Conservation (phyloP, 1,140 invertebrate genomes). For the Anagrus nilaparvatae region DNA sequence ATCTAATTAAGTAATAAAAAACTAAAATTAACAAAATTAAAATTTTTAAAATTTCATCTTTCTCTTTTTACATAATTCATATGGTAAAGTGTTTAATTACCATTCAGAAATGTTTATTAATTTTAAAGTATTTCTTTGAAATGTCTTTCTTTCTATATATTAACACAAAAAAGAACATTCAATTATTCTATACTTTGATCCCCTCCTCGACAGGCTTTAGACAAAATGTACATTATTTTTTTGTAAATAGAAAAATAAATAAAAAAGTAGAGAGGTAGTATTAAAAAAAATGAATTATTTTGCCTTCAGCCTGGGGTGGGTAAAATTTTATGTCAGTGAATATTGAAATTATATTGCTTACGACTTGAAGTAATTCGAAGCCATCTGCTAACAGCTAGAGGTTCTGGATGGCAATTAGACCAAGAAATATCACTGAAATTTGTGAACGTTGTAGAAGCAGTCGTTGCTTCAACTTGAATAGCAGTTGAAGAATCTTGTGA, state of each 20-base stretch:
- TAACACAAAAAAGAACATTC: slow-evolving; percentile 10
- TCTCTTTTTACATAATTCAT: no score
- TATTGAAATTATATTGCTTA: slow-evolving; percentile 42
- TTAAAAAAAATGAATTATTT: background rate
- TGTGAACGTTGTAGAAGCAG: slow-evolving; percentile 28
- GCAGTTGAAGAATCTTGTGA: slow-evolving; percentile 27
- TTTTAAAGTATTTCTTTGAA: no score
- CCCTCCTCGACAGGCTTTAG: slow-evolving; percentile 31
- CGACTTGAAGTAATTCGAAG: slow-evolving; percentile 39
- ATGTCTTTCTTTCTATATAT: no score
- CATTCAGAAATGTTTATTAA: no score
- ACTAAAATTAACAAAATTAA: no score
- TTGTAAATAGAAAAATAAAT: background rate
- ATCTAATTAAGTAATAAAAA: no score
- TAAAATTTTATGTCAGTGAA: slow-evolving; percentile 43
- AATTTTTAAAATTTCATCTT: no score
- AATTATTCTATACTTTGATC: no score
- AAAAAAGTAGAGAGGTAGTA: background rate
- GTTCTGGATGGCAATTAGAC: slow-evolving; percentile 39
- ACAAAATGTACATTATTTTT: slow-evolving; percentile 11
- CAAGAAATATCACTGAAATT: slow-evolving; percentile 38
- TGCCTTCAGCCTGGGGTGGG: slow-evolving; percentile 40
- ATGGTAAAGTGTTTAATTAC: no score
- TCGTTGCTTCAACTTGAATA: slow-evolving; percentile 36
- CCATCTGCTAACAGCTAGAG: slow-evolving; percentile 38